Base-by-base conservation (phyloP, 2,888 invertebrate genomes). In the Drymonia ruficornis region DNA sequence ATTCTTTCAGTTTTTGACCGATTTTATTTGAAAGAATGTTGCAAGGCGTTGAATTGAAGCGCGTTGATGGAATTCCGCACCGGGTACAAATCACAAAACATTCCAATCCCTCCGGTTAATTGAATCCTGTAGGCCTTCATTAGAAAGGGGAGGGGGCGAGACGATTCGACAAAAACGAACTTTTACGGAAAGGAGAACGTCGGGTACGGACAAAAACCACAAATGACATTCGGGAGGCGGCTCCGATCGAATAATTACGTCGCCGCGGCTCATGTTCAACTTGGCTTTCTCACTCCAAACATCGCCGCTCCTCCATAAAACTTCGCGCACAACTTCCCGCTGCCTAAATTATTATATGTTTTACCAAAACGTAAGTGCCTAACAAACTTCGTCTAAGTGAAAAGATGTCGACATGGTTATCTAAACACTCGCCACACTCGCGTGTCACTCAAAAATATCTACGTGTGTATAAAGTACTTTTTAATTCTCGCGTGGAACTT, bases 71-170 rank as follows among this genome's bases (percentile, higher is more conserved):
- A 84, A 88, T 88, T 83, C 80, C 81, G 81, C 78, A 77, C 78
- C 74, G 78, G 74, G 84, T 80, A 86, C 85, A 88, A 89, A 89
- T 89, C 87, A 87, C 88, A 86, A 87, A 89, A 86, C 89, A 89
- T 89, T 89, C 87, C 87, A 78, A 85, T 86, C 83, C 82, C 86
- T 80, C 73, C 80, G 81, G 84, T 87, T 90, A 91, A 91, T 90
- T 89, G 90, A 90, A 90, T 89, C 83, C 87, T 81, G 86, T 84
- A 87, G 86, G 84, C 89, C 89, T 88, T 89, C 88, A 91, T 91
- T 91, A 91, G 82, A 78, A 78, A 72, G 78, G 79, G 78, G 64
- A 75, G 80, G 76, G 78, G 47, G 46, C 15, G 46, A 29, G 74
- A 74, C 74, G 76, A 73, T 76, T 78, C 80, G 76, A 80, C 86